Evolutionary conservation across 1,140 invertebrate species (phyloP), one percentile per base, ranked within the genome.

Genomic region (Drosophila mayri): DNA sequence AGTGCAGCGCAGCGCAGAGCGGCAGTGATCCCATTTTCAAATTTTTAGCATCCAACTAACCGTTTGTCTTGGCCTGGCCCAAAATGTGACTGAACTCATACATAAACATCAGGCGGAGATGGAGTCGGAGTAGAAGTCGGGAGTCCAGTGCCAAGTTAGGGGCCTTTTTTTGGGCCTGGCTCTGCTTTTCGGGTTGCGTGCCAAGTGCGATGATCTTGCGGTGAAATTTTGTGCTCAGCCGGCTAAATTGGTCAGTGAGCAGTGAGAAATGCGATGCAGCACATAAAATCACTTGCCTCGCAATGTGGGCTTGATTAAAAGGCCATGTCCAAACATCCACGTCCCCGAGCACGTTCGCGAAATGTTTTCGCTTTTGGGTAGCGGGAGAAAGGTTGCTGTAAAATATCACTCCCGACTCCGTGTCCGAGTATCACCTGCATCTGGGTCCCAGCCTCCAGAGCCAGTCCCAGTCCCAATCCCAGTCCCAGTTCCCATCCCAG

Each of bases 131-230:
- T 67, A 65, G 25, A 32, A 61, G 55, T 46, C 28, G 49, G 54
- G 67, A 57, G 82, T 74, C 80, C 79, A 76, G 77, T 75, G 38
- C 72, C 60, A 76, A 65, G 46, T 68, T 75, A 16, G 30, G 63
- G 54, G 43, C 30, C 60, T n/a, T 72, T 14, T 72, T 85, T 81
- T 87, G 77, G 81, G 80, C 50, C 76, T 76, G 71, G 77, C 64
- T 82, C 65, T 79, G 71, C 73, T 61, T 82, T 82, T 67, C 49
- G 76, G 80, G 84, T 91, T 91, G 87, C 87, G 87, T 91, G 87
- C 88, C 74, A 91, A 91, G 87, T 88, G 87, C 87, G 88, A 90
- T 90, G 87, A 91, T 91, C 87, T 88, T 82, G 77, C 88, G 88
- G 83, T 88, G 80, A 91, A 91, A 91, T 91, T 91, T 91, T 91